Evolutionary conservation across 2,797 vertebrate genomes (phyloP).

Genomic region (Picus viridis): DNA sequence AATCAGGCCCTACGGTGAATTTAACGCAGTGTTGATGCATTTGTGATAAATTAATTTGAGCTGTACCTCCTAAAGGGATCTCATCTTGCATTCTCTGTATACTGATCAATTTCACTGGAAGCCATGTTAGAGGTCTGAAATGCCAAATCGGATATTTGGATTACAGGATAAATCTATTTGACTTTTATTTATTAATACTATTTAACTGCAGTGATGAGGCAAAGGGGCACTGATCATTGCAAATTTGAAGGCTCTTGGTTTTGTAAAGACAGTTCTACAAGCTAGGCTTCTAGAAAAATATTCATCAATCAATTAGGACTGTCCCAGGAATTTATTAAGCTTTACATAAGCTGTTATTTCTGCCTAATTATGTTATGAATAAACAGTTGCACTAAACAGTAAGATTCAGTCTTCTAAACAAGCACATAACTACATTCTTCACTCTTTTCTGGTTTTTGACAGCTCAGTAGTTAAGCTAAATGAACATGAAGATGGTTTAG

Average conservation of each 20-base stretch:
- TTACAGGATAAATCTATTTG: neutral
- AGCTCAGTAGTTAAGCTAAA: constrained; percentile 61
- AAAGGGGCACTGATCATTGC: neutral
- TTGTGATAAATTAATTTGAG: neutral
- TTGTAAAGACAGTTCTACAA: constrained; percentile 21
- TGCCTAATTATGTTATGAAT: constrained; percentile 36
- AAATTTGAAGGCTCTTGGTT: neutral
- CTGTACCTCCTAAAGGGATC: neutral
- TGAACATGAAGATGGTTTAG: constrained; percentile 66
- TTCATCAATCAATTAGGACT: constrained; percentile 37
- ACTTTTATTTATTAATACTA: neutral
- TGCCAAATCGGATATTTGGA: neutral
- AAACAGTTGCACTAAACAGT: constrained; percentile 19
- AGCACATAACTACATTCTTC: constrained; percentile 33
- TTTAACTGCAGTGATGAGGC: neutral
- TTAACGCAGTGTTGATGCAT: neutral
- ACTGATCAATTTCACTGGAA: neutral
- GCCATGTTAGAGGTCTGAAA: neutral
- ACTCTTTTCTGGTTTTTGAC: constrained; percentile 45
- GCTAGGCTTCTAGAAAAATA: neutral
- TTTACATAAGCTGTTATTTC: constrained; percentile 37
- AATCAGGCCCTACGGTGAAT: neutral
- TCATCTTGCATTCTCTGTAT: neutral
- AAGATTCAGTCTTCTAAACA: constrained; percentile 28
- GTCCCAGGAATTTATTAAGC: constrained; percentile 48